These are phyloP conservation scores for Rhagonycha fulva DNA, from an alignment of 2,888 invertebrate genomes.

Conservation along the genomic window DNA sequence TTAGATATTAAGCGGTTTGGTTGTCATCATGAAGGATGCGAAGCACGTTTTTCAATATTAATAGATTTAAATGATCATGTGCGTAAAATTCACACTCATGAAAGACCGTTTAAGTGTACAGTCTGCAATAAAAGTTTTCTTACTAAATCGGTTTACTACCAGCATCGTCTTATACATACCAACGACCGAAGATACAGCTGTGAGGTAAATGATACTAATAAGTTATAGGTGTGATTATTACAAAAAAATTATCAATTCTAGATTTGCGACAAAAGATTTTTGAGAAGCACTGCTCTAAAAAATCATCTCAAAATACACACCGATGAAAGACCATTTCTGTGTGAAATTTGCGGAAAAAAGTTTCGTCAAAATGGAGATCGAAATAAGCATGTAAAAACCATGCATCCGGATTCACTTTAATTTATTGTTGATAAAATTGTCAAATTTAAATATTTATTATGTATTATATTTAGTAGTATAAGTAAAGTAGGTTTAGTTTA, in stretches of 20 bases:
- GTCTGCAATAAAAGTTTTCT: slow-evolving; percentile 66
- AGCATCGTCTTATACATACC: slow-evolving; percentile 65
- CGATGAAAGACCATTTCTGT: slow-evolving; percentile 62
- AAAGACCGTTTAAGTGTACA: slow-evolving; percentile 64
- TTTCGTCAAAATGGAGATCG: slow-evolving; percentile 63
- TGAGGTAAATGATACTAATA: slow-evolving; percentile 53
- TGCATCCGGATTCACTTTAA: slow-evolving; percentile 50
- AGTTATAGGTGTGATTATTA: neutral
- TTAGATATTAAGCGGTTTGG: slow-evolving; percentile 67
- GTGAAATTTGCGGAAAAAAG: slow-evolving; percentile 57
- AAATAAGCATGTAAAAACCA: slow-evolving; percentile 62
- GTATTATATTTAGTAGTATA: no score
- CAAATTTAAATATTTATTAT: no score
- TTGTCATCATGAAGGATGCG: slow-evolving; percentile 63
- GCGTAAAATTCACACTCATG: slow-evolving; percentile 66
- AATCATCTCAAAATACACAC: slow-evolving; percentile 67
- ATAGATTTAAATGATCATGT: slow-evolving; percentile 66
- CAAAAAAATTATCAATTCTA: slow-evolving; percentile 32
- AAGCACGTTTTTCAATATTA: slow-evolving; percentile 61
- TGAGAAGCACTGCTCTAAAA: slow-evolving; percentile 66
- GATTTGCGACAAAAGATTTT: slow-evolving; percentile 65
- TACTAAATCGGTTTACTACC: slow-evolving; percentile 67
- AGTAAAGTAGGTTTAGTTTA: no score
- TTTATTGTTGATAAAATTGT: neutral
- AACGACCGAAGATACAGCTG: slow-evolving; percentile 67